phyloP scores from a whole-genome alignment of 1,140 invertebrate species.

The Orius laevigatus region DNA sequence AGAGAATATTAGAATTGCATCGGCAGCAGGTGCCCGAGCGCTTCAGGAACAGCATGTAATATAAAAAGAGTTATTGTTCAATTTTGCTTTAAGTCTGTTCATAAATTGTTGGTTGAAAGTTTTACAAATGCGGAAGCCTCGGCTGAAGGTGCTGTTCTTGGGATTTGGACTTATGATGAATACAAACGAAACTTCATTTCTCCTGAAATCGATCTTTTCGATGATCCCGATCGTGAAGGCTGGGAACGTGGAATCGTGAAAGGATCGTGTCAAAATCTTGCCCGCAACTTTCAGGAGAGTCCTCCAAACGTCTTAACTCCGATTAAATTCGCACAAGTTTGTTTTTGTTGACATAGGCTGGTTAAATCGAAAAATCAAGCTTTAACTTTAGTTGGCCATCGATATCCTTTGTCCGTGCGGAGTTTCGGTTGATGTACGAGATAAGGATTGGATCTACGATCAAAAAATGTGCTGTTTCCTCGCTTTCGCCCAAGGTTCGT shows the following conservation, averaged over 20 bases:
- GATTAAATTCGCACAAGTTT: too few species aligned
- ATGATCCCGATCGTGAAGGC: conserved; percentile 28
- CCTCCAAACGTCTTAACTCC: conserved; percentile 78
- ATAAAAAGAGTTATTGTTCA: too few species aligned
- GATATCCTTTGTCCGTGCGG: conserved; percentile 19
- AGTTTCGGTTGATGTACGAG: conserved; percentile 25
- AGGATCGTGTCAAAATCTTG: conserved; percentile 71
- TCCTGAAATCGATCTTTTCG: conserved; percentile 20
- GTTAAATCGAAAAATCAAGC: too few species aligned
- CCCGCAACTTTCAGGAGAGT: conserved; percentile 59
- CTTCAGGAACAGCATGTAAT: conserved; percentile 22
- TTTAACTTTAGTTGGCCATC: conserved; percentile 23
- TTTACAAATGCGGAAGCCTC: conserved; percentile 54
- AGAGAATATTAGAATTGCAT: conserved; percentile 31
- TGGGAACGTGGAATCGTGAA: conserved; percentile 59
- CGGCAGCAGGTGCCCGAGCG: conserved; percentile 28
- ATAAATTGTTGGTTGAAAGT: conserved; percentile 40
- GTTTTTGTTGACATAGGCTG: too few species aligned
- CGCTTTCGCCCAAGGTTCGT: conserved; percentile 32
- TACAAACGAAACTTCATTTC: conserved; percentile 31
- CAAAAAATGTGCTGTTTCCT: conserved; percentile 38
- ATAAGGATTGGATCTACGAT: conserved; percentile 33
- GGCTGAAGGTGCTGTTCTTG: conserved; percentile 51
- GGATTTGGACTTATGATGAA: conserved; percentile 47
- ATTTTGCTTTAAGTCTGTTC: too few species aligned